Conservation (phyloP, 2,113 vertebrate species). For the Antechinus flavipes region DNA sequence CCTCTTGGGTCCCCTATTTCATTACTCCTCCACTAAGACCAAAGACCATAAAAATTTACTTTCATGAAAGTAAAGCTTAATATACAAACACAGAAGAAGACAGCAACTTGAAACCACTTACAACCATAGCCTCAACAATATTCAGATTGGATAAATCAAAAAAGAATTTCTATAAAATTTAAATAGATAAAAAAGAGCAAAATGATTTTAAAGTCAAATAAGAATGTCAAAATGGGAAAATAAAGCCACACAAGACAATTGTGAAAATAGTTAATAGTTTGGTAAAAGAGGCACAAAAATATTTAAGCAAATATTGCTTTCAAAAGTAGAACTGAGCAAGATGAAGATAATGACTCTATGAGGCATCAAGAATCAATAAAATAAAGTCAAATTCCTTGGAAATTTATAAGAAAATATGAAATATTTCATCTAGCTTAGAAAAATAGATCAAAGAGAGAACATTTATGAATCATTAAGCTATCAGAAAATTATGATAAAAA, state of each 20-base stretch:
- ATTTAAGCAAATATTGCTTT: not conserved
- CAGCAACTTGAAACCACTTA: not conserved
- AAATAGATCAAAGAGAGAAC: no score
- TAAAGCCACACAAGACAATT: not conserved
- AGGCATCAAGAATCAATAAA: no score
- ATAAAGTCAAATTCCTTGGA: no score
- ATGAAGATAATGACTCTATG: not conserved
- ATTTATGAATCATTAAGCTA: no score
- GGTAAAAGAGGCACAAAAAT: not conserved
- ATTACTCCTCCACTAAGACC: no score
- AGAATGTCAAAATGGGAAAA: not conserved
- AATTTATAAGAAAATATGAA: no score
- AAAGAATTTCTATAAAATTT: not conserved
- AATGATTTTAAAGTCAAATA: not conserved
- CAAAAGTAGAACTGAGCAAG: not conserved
- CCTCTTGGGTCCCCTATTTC: no score
- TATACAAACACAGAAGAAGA: not conserved
- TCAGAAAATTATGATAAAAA: no score
- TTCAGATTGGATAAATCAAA: not conserved
- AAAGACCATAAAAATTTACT: not conserved
- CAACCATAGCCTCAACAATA: not conserved
- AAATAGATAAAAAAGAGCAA: not conserved
- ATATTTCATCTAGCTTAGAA: no score
- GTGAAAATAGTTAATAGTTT: not conserved
- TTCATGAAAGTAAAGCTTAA: not conserved